Conservation (phyloP, 2,113 vertebrate species). For the Condylura cristata region DNA sequence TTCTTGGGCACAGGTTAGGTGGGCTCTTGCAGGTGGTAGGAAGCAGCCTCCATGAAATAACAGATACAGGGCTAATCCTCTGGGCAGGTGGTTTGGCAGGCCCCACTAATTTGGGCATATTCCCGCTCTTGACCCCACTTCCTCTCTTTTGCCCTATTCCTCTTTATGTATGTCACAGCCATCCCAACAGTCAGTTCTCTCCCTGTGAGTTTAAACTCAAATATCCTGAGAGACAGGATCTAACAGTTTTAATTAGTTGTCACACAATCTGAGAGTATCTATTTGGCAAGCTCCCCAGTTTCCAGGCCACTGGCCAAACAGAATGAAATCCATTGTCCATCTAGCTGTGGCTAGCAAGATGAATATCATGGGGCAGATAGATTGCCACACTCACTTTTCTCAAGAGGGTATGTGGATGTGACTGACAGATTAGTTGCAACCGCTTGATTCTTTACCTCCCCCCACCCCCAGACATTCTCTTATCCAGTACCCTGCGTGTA, state of each 20-base stretch:
- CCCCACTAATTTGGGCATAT: not conserved
- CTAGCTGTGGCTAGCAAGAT: not conserved
- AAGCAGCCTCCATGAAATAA: not conserved
- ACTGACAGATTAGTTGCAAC: not conserved
- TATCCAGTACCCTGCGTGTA: not conserved
- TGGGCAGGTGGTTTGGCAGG: not conserved
- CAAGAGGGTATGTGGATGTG: not conserved
- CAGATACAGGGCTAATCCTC: not conserved
- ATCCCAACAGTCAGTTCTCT: not conserved
- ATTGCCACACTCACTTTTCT: not conserved
- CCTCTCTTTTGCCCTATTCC: not conserved
- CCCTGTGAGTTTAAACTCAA: not conserved
- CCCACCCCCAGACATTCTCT: not conserved
- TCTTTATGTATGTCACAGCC: not conserved
- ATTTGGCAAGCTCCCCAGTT: slow-evolving; percentile 23
- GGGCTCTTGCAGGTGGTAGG: not conserved
- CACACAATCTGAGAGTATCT: not conserved
- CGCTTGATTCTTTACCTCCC: not conserved
- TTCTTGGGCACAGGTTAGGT: not conserved
- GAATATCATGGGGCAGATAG: not conserved
- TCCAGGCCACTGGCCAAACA: not conserved
- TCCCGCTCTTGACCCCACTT: not conserved
- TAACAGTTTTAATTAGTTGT: not conserved
- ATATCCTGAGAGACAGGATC: not conserved
- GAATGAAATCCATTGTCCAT: not conserved